A percentile compares a stretch with the other conserved stretches of the same genome.
These are phyloP conservation scores for human DNA, from an alignment of 2,113 vertebrate genomes.

Conservation along the genomic window DNA sequence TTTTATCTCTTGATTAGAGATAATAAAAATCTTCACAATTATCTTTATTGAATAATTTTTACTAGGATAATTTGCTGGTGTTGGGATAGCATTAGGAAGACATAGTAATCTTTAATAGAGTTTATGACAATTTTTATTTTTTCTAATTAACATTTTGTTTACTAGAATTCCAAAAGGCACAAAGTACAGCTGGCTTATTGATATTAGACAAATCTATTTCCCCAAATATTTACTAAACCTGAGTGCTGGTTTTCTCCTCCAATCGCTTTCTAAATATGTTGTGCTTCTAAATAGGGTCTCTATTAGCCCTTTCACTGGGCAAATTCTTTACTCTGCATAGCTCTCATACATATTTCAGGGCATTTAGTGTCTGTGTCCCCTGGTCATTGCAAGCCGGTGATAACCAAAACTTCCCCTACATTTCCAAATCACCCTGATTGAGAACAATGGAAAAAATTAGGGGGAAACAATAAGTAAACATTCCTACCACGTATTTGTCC, in stretches of 20 bases:
- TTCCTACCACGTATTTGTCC: neutral
- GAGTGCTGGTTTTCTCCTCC: neutral
- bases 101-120: neutral
- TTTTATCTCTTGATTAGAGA: constrained; percentile 40
- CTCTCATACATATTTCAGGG: neutral
- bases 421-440: neutral
- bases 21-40: constrained; percentile 54
- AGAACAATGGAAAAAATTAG: neutral
- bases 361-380: neutral
- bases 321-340: neutral
- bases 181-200: neutral
- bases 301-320: neutral
- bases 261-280: neutral
- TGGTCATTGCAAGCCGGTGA: neutral
- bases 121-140: neutral
- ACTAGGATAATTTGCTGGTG: neutral
- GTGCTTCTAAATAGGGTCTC: neutral
- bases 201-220: neutral
- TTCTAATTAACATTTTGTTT: neutral
- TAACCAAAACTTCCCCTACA: neutral
- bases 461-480: neutral
- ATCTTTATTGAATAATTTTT: constrained; percentile 46
- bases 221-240: neutral
- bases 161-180: neutral
- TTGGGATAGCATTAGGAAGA: neutral